Evolutionary conservation across 2,113 vertebrate species (phyloP).

Genomic region (Orcinus orca): DNA sequence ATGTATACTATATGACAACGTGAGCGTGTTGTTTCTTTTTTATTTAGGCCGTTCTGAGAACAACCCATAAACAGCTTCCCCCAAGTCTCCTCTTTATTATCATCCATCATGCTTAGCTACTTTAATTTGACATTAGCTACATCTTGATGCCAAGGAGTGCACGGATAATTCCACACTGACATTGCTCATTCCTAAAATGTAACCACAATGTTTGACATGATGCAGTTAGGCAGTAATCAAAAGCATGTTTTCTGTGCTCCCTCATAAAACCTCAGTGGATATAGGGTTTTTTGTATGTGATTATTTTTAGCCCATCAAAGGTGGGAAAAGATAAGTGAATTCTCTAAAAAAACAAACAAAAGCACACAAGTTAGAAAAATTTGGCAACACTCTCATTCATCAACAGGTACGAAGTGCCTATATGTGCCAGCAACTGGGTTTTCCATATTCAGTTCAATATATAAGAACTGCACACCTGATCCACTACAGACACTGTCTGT

Average conservation of each 20-base stretch:
- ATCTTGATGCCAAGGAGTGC: slow-evolving; percentile 50
- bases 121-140: slow-evolving; percentile 70
- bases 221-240: not conserved
- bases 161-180: slow-evolving; percentile 50
- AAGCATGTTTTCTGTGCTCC: slow-evolving; percentile 10
- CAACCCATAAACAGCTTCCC: not conserved
- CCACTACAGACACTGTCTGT: not conserved
- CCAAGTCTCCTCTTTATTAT: slow-evolving; percentile 62
- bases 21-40: not conserved
- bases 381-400: not conserved
- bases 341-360: not conserved
- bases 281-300: not conserved
- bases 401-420: not conserved
- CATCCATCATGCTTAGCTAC: slow-evolving; percentile 72
- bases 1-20: not conserved
- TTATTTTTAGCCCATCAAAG: not conserved
- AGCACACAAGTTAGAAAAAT: not conserved
- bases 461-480: not conserved
- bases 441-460: not conserved
- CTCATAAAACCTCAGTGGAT: not conserved
- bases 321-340: not conserved
- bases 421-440: not conserved
- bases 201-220: not conserved
- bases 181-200: slow-evolving; percentile 49
- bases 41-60: slow-evolving; percentile 36